Evolutionary conservation across 2,888 invertebrate species (phyloP), one percentile per base, ranked within the genome.

Genomic region (Plusia festucae): DNA sequence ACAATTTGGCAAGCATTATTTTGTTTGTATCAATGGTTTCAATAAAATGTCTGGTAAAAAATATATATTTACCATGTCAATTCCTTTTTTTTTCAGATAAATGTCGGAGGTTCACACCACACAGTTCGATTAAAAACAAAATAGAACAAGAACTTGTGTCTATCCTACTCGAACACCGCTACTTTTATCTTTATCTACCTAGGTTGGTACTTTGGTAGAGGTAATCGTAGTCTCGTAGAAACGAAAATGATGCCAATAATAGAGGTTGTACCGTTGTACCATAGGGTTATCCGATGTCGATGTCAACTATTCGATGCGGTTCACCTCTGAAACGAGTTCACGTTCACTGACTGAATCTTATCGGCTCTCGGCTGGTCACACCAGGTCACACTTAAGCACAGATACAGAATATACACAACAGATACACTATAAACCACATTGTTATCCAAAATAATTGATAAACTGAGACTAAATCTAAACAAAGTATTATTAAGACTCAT

Each of bases 31-130:
- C 49, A 56, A 53, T 60, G 15, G 63, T 54, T 58, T 18, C 49
- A 56, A 53, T 60, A 16, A 27, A n/a, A 44, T 16, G 15, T 55
- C 3, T 46, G 32, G 27, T 56, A 32, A 60, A 46, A 49, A 34
- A 9, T n/a, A 5, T 30, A 34, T 57, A 65, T 13, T 63, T 74
- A 79, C 81, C 81, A 80, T 77, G 61, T 59, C 77, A 71, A 70
- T 71, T 76, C 49, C 59, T 59, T 61, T 63, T 66, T 64, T 53
- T 63, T n/a, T n/a, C n/a, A 27, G 6, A 13, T 49, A 60, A 53
- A 52, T 53, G 30, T 51, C 30, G 52, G 52, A 72, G 61, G 53
- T 61, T 54, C 54, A 60, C 67, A 79, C 72, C 67, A 73, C 61
- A 70, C 63, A 65, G 52, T 73, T 69, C 40, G 58, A 65, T 65